Evolutionary conservation across 2,797 vertebrate species (phyloP).

Genomic region (Neomorphus geoffroyi): DNA sequence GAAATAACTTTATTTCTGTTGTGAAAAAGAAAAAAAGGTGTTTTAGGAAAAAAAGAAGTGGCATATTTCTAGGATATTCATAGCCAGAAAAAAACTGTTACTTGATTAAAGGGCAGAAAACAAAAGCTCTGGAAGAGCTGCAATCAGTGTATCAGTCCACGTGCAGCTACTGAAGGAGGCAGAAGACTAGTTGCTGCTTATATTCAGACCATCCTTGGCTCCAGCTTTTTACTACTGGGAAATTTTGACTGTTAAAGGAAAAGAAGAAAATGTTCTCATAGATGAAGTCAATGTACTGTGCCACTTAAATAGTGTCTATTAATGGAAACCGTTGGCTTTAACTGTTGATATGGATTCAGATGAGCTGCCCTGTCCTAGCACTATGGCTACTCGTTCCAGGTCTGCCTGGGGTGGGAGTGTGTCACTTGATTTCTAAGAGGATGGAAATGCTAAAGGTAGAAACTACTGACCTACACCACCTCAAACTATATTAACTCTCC

Average conservation of each 20-base stretch:
- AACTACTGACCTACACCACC: not conserved
- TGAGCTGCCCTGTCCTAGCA: not conserved
- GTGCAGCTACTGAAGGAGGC: not conserved
- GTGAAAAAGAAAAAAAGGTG: not conserved
- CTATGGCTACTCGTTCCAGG: not conserved
- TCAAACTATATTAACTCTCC: not conserved
- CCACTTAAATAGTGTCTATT: not conserved
- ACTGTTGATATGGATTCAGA: not conserved
- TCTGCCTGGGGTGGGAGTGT: not conserved
- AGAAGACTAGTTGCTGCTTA: not conserved
- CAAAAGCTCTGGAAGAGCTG: not conserved
- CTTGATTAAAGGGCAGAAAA: not conserved
- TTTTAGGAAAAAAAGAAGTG: not conserved
- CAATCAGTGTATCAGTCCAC: not conserved
- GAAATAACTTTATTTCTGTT: not conserved
- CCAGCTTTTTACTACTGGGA: not conserved
- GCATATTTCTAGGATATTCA: not conserved
- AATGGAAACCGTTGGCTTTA: slow-evolving; percentile 22
- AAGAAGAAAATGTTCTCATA: not conserved
- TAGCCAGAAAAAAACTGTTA: not conserved
- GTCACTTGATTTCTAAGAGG: not conserved
- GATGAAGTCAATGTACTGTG: not conserved
- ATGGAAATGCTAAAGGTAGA: not conserved
- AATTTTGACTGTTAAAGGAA: not conserved
- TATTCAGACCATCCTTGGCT: not conserved